Conservation (phyloP, 2,888 invertebrate genomes). For the Agonopterix alstromeriana region DNA sequence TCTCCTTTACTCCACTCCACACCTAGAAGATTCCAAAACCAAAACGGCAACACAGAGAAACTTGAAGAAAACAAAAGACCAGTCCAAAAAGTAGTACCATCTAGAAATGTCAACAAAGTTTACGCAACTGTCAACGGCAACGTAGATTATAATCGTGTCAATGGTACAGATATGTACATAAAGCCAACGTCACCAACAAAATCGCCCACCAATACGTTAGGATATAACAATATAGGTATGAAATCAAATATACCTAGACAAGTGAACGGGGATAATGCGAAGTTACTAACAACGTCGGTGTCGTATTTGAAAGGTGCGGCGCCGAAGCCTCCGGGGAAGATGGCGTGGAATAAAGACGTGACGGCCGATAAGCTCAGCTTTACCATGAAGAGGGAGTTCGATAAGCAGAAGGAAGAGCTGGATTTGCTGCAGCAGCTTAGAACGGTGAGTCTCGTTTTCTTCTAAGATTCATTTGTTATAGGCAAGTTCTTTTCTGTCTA, state of each 20-base stretch:
- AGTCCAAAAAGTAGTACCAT: constrained; percentile 87
- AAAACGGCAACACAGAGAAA: constrained; percentile 56
- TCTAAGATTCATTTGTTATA: too few relatives aligned
- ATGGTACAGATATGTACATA: constrained; percentile 69
- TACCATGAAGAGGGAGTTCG: constrained; percentile 94
- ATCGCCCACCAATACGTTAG: constrained; percentile 75
- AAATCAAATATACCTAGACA: constrained; percentile 57
- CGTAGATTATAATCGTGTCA: constrained; percentile 46
- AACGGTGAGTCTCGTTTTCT: constrained; percentile 76
- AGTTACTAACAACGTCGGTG: constrained; percentile 75
- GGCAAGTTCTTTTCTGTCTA: too few relatives aligned
- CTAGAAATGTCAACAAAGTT: constrained; percentile 78
- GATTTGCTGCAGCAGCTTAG: constrained; percentile 90
- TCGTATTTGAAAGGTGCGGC: constrained; percentile 77
- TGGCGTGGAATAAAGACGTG: constrained; percentile 85
- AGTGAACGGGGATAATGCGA: constrained; percentile 58
- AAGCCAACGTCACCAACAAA: constrained; percentile 83
- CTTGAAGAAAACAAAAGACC: constrained; percentile 79
- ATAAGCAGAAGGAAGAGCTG: constrained; percentile 92
- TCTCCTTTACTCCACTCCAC: constrained; percentile 70
- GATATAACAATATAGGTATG: constrained; percentile 69
- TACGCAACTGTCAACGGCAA: constrained; percentile 72
- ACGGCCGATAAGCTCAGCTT: constrained; percentile 88
- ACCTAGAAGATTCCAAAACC: constrained; percentile 60
- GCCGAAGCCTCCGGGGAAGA: constrained; percentile 66